Conservation (phyloP, 2,113 vertebrate genomes). For the Gorsachius goisagi region DNA sequence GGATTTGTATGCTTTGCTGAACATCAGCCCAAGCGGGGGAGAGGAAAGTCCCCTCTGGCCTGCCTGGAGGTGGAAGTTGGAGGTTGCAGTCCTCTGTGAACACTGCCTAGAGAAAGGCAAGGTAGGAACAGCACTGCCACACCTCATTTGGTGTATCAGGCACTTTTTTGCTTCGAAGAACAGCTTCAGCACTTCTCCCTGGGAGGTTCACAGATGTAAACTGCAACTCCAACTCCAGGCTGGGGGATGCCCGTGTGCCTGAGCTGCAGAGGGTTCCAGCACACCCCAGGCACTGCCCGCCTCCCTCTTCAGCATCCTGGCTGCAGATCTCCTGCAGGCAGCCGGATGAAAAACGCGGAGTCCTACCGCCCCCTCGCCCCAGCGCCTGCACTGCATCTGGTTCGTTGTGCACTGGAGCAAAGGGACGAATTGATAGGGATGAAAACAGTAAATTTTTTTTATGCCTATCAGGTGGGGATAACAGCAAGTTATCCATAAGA, state of each 20-base stretch:
- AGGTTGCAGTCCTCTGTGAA: neutral
- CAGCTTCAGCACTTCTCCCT: neutral
- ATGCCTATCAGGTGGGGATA: neutral
- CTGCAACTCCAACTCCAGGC: neutral
- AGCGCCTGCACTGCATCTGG: neutral
- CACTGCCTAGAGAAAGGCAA: neutral
- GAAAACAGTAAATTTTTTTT: neutral
- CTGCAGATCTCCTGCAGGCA: neutral
- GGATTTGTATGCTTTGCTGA: neutral
- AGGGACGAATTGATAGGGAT: neutral
- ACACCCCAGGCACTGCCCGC: neutral
- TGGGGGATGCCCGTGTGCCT: fast-evolving
- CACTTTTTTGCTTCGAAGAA: neutral
- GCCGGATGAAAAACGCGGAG: neutral
- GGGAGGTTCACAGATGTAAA: neutral
- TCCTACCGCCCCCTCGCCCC: neutral
- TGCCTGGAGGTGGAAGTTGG: neutral
- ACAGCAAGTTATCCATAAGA: neutral
- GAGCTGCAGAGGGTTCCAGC: neutral
- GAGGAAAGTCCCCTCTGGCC: neutral
- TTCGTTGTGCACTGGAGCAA: fast-evolving
- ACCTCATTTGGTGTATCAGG: neutral
- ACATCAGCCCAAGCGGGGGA: neutral
- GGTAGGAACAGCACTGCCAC: neutral
- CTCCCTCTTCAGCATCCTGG: neutral